Percentiles rank a stretch among this genome's conserved stretches.
These are phyloP conservation scores for Hemistola chrysoprasaria DNA, from an alignment of 2,888 invertebrate genomes.

Conservation along the genomic window DNA sequence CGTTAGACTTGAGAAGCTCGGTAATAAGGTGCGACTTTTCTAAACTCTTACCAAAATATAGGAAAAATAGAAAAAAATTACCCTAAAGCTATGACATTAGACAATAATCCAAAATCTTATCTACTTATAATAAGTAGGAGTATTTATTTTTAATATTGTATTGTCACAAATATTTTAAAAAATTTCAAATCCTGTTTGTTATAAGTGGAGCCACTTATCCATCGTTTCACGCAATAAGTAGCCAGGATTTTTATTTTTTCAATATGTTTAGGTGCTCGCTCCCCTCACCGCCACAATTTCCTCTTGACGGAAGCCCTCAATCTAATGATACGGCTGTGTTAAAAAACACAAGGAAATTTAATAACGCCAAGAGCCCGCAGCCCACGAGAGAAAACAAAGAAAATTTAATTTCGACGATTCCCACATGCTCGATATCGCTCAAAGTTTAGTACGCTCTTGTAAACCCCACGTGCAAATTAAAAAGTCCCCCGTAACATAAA, in stretches of 20 bases:
- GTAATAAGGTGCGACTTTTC: too few relatives aligned
- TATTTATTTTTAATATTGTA: too few relatives aligned
- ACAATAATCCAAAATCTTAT: too few relatives aligned
- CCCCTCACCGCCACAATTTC: constrained; percentile 80
- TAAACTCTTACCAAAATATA: background rate
- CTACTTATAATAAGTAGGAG: too few relatives aligned
- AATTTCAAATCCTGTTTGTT: background rate
- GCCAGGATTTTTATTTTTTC: constrained; percentile 80
- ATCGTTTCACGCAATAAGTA: constrained; percentile 55
- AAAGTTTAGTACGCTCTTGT: constrained; percentile 62
- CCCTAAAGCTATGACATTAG: too few relatives aligned
- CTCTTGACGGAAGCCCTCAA: constrained; percentile 82
- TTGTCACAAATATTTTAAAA: background rate
- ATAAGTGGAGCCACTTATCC: constrained; percentile 52
- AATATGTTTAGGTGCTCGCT: constrained; percentile 78
- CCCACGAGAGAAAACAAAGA: constrained; percentile 75
- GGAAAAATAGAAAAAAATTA: background rate
- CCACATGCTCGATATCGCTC: constrained; percentile 79
- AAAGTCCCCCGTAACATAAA: constrained; percentile 27
- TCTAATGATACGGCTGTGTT: constrained; percentile 83
- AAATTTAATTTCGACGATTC: constrained; percentile 81
- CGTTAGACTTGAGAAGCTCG: too few relatives aligned
- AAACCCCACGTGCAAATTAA: constrained; percentile 57
- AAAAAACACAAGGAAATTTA: constrained; percentile 83
- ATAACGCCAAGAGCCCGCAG: constrained; percentile 73